Evolutionary conservation across 2,113 vertebrate species (phyloP).

Genomic region (Megaceryle maxima): DNA sequence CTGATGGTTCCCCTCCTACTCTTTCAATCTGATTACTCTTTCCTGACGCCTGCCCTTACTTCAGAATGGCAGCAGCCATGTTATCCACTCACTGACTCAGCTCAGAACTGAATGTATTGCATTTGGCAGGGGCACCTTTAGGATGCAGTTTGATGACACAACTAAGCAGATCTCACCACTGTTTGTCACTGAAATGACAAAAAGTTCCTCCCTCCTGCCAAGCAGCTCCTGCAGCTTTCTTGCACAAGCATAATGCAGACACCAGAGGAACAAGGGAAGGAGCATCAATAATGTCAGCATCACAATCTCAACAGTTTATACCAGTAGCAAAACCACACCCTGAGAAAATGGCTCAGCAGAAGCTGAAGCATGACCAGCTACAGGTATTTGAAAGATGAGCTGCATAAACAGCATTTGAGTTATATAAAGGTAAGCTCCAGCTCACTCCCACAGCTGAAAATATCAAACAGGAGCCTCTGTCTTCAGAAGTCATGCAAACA

Average conservation of each 20-base stretch:
- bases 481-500: neutral
- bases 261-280: neutral
- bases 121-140: constrained; percentile 17
- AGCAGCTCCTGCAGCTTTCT: neutral
- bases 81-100: neutral
- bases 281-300: neutral
- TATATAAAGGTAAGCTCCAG: neutral
- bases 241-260: neutral
- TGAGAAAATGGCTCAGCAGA: neutral
- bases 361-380: neutral
- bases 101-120: neutral
- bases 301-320: neutral
- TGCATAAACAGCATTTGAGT: neutral
- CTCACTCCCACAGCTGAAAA: neutral
- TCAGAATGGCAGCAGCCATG: neutral
- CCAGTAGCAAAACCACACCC: neutral
- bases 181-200: neutral
- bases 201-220: neutral
- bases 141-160: neutral
- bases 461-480: neutral
- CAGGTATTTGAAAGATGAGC: constrained; percentile 5
- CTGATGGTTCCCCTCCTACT: neutral
- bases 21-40: neutral
- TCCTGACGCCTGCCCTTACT: neutral
- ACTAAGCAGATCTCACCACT: neutral